phyloP scores from a whole-genome alignment of 2,113 vertebrate species.

The Melozone crissalis region DNA sequence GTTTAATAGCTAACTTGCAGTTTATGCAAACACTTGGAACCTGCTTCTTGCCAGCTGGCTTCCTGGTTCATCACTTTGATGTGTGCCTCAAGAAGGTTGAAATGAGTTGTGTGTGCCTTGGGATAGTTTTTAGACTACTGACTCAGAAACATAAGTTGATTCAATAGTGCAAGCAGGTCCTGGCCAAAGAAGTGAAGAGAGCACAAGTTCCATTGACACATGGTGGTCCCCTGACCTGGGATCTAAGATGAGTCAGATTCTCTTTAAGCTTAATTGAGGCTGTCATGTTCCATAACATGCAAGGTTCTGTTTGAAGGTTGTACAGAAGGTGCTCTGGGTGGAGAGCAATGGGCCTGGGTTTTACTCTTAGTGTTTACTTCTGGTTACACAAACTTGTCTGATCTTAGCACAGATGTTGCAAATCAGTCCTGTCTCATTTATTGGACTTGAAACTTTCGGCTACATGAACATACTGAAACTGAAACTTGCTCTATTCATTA shows the following conservation, averaged over 20 bases:
- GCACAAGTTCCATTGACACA: background rate
- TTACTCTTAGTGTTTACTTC: background rate
- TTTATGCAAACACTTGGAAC: constrained; percentile 53
- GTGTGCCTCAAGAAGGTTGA: constrained; percentile 35
- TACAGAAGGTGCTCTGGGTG: background rate
- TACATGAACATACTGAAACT: background rate
- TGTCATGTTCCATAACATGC: background rate
- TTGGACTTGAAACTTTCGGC: background rate
- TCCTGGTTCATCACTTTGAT: constrained; percentile 47
- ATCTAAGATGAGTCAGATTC: background rate
- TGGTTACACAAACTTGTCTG: background rate
- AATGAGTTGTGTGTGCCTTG: constrained; percentile 56
- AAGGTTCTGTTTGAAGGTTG: background rate
- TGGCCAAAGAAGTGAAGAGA: background rate
- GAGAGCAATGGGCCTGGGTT: background rate
- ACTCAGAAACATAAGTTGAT: constrained; percentile 35
- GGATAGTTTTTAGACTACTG: constrained; percentile 52
- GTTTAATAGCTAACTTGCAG: constrained; percentile 50
- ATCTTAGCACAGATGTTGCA: background rate
- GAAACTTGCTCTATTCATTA: constrained; percentile 40
- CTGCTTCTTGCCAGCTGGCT: constrained; percentile 46
- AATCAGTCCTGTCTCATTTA: background rate
- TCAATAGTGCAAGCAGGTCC: background rate
- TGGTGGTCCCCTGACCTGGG: background rate
- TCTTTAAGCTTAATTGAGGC: background rate